Percentiles rank a stretch among this genome's conserved stretches.
Conservation (phyloP, 2,113 vertebrate species). For the Lasiurus cinereus region DNA sequence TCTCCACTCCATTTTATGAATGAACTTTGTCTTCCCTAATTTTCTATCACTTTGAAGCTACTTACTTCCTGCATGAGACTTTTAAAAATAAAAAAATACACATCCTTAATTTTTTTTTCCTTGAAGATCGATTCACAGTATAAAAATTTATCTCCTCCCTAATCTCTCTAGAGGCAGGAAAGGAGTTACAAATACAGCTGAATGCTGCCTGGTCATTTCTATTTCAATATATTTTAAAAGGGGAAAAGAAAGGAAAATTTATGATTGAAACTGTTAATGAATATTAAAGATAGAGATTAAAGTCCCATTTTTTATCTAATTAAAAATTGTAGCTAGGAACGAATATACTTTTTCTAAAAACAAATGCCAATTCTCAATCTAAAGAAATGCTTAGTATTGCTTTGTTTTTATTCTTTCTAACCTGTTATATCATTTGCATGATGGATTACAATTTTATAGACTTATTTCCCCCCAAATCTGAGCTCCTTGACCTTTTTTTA, state of each 20-base stretch:
- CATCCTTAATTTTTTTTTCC: background rate
- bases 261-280: background rate
- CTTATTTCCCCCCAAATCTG: conserved; percentile 37
- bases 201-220: background rate
- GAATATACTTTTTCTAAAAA: conserved; percentile 45
- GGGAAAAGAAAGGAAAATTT: background rate
- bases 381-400: conserved; percentile 8
- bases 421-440: background rate
- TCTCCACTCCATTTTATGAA: conserved; percentile 51
- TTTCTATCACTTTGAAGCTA: conserved; percentile 52
- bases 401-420: conserved; percentile 52
- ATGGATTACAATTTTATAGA: background rate
- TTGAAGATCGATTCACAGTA: background rate
- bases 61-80: conserved; percentile 55
- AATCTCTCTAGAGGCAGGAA: background rate
- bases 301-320: background rate
- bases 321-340: conserved; percentile 9
- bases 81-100: conserved; percentile 23
- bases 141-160: background rate
- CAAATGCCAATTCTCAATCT: conserved; percentile 10
- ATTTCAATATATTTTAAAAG: conserved; percentile 38
- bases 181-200: background rate
- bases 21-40: conserved; percentile 43
- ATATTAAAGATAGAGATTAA: conserved; percentile 33
- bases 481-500: conserved; percentile 23